Evolutionary conservation across 2,888 invertebrate species (phyloP).

Genomic region (Halictus quadricinctus): DNA sequence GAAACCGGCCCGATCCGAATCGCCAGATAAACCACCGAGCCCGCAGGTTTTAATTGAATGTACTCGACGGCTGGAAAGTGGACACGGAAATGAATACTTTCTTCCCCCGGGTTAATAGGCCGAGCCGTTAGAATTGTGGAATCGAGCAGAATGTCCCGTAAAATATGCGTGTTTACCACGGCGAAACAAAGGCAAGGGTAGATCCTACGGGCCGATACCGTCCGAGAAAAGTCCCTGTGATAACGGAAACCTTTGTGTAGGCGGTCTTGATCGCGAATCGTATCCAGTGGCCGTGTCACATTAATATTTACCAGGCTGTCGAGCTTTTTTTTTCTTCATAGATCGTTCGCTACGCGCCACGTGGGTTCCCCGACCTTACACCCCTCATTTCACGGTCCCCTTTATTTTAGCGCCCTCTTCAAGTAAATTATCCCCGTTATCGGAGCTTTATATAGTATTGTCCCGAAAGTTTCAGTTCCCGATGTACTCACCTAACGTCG

Average conservation of each 20-base stretch:
- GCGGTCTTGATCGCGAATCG: background rate
- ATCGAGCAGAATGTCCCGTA: background rate
- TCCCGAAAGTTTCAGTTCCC: background rate
- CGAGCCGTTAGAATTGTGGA: background rate
- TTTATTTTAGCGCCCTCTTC: background rate
- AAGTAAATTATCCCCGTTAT: background rate
- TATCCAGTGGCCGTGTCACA: conserved; percentile 1
- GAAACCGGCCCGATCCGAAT: conserved; percentile 9
- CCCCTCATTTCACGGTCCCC: background rate
- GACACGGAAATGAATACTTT: conserved; percentile 16
- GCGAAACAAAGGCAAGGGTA: background rate
- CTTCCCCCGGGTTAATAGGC: background rate
- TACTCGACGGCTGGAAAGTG: background rate
- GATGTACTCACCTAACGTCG: background rate
- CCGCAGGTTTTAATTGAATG: background rate
- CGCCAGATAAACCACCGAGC: background rate
- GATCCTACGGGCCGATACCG: background rate
- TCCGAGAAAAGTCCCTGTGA: background rate
- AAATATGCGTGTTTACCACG: conserved; percentile 7
- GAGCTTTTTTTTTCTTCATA: background rate
- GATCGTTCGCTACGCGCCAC: background rate
- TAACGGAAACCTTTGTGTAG: background rate
- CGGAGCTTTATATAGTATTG: background rate
- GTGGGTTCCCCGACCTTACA: background rate
- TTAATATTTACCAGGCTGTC: background rate